Evolutionary conservation across 2,888 invertebrate genomes (phyloP), one percentile per base, ranked within the genome.

Genomic region (Drepana falcataria): DNA sequence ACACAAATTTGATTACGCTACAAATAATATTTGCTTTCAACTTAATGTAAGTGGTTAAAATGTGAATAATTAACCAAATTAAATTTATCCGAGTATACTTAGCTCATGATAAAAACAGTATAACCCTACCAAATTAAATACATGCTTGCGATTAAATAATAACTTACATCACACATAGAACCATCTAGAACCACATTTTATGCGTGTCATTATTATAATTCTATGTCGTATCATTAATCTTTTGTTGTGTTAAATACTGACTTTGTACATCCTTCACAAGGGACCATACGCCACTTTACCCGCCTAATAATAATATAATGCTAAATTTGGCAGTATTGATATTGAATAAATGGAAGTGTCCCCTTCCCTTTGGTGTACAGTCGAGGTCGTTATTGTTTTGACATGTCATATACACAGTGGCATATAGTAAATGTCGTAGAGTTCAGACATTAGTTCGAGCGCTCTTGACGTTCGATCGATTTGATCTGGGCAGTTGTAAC

Each of bases 201-300:
- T 21, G 49, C 4, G 49, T 37, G 49, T 35, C 37, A 49, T 35
- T 35, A 49, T 33, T 33, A 5, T 21, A 37, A 33, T 40, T 33
- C 21, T n/a, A 7, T 33, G 33, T 7, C 41, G 41, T 49, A 2
- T 5, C 51, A 60, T 58, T 57, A 49, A 56, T 47, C 55, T 60
- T 59, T 59, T 59, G 60, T 61, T 56, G 53, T 35, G 47, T 57
- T 49, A 63, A 65, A 67, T 70, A 69, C 61, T 67, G 63, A 51
- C 58, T 68, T 71, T 69, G 60, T 72, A 74, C 68, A 70, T 61
- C 65, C 69, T 63, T 66, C 55, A 35, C 41, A 63, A 64, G 65
- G 58, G 51, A 53, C 53, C 56, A 53, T 53, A 53, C 53, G 53
- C 34, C 48, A 41, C 37, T 35, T 40, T 49, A 44, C 21, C 41